Percentiles rank a stretch among this genome's conserved stretches.
Evolutionary conservation across 2,113 vertebrate genomes (phyloP).

Genomic region (Coregonus clupeaformis): DNA sequence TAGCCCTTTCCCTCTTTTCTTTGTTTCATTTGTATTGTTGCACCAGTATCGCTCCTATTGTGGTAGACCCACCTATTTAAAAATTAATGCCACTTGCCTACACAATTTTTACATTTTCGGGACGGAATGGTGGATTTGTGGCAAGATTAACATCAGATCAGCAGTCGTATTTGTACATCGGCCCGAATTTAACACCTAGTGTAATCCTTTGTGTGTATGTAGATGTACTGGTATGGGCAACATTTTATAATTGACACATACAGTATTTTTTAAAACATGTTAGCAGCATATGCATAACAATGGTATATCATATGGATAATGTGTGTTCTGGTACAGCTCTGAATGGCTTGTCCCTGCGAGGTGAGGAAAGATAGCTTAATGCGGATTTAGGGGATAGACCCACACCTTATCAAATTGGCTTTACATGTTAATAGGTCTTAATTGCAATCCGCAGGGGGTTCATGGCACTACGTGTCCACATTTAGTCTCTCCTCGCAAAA

Average conservation of each 20-base stretch:
- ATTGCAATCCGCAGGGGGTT: constrained; percentile 78
- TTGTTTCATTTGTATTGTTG: constrained; percentile 51
- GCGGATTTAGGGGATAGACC: constrained; percentile 73
- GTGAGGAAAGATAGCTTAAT: constrained; percentile 72
- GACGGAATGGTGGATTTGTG: constrained; percentile 49
- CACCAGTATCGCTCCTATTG: constrained; percentile 31
- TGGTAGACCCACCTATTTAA: constrained; percentile 37
- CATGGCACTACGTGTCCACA: constrained; percentile 49
- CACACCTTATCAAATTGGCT: constrained; percentile 83
- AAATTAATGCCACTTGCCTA: constrained; percentile 12
- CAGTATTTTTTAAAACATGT: constrained; percentile 68
- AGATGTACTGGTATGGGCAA: constrained; percentile 46
- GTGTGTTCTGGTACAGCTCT: constrained; percentile 64
- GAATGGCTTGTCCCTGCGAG: constrained; percentile 69
- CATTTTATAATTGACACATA: constrained; percentile 60
- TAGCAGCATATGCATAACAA: constrained; percentile 73
- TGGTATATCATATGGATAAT: constrained; percentile 78
- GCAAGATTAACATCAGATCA: constrained; percentile 50
- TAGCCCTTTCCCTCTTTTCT: constrained; percentile 50
- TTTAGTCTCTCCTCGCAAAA: constrained; percentile 63
- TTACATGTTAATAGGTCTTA: constrained; percentile 82
- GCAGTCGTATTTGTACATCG: constrained; percentile 5
- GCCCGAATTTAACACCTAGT: constrained; percentile 23
- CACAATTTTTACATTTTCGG: constrained; percentile 28
- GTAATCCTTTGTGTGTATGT: constrained; percentile 53